phyloP scores from a whole-genome alignment of 1,140 invertebrate species.

The Probaryconus sp. region DNA sequence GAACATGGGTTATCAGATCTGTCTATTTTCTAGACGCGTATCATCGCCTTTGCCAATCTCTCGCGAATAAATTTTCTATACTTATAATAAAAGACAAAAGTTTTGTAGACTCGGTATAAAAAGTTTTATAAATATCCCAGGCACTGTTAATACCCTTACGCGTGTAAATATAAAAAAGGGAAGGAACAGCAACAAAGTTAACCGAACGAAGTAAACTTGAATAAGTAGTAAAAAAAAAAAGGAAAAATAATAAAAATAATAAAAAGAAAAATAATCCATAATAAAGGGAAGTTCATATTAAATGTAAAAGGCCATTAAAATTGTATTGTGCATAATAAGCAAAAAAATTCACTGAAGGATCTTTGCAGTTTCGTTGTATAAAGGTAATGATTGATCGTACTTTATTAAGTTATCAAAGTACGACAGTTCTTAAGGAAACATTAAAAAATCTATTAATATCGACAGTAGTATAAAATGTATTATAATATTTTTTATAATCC shows the following conservation, averaged over 20 bases:
- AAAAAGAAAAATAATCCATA: slow-evolving; percentile 17
- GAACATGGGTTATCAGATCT: slow-evolving; percentile 27
- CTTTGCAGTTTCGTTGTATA: slow-evolving; percentile 14
- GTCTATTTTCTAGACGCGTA: slow-evolving; percentile 5
- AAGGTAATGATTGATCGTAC: slow-evolving; percentile 23
- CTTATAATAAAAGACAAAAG: too few relatives aligned
- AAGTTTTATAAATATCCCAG: too few relatives aligned
- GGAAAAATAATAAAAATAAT: too few relatives aligned
- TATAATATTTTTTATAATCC: too few relatives aligned
- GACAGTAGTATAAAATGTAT: slow-evolving; percentile 7
- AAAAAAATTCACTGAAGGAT: slow-evolving; percentile 21
- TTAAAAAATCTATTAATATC: slow-evolving; percentile 35
- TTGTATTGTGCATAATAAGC: slow-evolving; percentile 27
- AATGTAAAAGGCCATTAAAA: slow-evolving; percentile 22
- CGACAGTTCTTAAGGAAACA: background rate
- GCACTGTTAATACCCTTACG: too few relatives aligned
- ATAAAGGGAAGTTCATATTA: slow-evolving; percentile 4
- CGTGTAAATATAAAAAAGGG: too few relatives aligned
- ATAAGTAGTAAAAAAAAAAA: background rate
- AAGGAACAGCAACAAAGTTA: too few relatives aligned
- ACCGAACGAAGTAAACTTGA: slow-evolving; percentile 9
- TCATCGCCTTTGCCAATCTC: too few relatives aligned
- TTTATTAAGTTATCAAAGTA: slow-evolving; percentile 14
- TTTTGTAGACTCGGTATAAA: too few relatives aligned
- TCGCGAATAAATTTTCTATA: too few relatives aligned